Evolutionary conservation across 2,797 vertebrate genomes (phyloP), one percentile per base, ranked within the genome.

Genomic region (Sphenodon punctatus): DNA sequence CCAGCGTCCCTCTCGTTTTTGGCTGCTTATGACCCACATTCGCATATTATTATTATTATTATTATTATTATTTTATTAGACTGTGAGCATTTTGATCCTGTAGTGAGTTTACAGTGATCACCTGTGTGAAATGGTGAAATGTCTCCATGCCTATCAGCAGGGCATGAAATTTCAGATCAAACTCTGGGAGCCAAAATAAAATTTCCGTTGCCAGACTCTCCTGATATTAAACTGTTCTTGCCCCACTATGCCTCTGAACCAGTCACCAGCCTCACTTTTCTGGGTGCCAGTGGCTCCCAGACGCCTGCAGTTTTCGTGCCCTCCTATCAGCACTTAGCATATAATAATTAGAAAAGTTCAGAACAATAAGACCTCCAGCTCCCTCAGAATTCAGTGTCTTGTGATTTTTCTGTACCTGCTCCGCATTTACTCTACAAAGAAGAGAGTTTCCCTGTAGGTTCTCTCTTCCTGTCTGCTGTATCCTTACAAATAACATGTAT

Each of bases 301-400:
- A n/a, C n/a, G n/a, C n/a, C n/a, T n/a, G n/a, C n/a, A n/a, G n/a
- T n/a, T n/a, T n/a, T n/a, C n/a, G n/a, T n/a, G n/a, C n/a, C n/a
- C n/a, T n/a, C n/a, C n/a, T n/a, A n/a, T n/a, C n/a, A n/a, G n/a
- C 45, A 61, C 46, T 71, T 88, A 84, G 61, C 53, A 12, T 48
- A 67, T 53, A 23, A 67, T 22, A 88, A 43, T 43, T n/a, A n/a
- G n/a, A n/a, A n/a, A n/a, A 25, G 13, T 51, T 61, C 25, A 82
- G 78, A 87, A 14, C 82, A 77, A 80, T 85, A 75, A 49, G 75
- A 25, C 0, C 0, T 70, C 25, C 38, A 69, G 73, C 69, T 80
- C 53, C 4, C 1, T 0, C 27, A 46, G n/a, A 42, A 46, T 48
- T 4, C 0, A 46, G 14, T 0, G 1, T 61, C 77, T 75, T 72